Evolutionary conservation across 53 echinoderm and acorn worm species (phyloP).

Genomic region (Echinometra lucunter): DNA sequence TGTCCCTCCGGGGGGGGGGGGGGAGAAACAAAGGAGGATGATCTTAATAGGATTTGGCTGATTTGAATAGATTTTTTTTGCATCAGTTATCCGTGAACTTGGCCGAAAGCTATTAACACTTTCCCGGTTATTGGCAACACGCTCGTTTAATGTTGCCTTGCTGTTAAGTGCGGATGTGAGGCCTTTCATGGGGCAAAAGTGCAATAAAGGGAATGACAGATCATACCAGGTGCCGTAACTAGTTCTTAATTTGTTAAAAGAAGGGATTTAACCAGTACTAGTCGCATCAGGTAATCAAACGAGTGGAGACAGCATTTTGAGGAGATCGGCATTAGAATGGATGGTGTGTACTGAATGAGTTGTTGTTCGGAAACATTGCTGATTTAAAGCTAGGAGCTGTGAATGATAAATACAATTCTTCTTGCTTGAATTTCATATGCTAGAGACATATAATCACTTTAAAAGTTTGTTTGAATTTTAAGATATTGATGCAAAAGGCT

Average conservation of each 20-base stretch:
- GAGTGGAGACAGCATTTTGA: neutral
- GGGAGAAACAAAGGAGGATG: neutral
- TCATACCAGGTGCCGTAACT: neutral
- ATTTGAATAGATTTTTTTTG: neutral
- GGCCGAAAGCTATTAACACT: neutral
- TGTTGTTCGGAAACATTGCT: neutral
- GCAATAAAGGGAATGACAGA: neutral
- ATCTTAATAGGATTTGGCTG: neutral
- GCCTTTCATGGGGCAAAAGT: neutral
- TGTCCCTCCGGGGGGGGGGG: neutral
- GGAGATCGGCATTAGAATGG: neutral
- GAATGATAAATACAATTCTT: neutral
- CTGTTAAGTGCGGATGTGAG: conserved; percentile 18
- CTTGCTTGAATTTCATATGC: neutral
- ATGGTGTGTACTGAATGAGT: neutral
- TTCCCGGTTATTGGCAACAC: neutral
- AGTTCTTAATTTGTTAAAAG: neutral
- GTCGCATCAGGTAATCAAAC: neutral
- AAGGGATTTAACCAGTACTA: neutral
- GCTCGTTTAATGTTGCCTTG: neutral
- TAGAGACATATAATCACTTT: neutral
- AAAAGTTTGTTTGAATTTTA: too few species aligned
- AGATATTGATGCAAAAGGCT: too few species aligned
- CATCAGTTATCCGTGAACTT: neutral
- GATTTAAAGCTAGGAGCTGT: neutral